Base-by-base conservation (phyloP, 1,140 invertebrate genomes). In the Nilaparvata lugens region DNA sequence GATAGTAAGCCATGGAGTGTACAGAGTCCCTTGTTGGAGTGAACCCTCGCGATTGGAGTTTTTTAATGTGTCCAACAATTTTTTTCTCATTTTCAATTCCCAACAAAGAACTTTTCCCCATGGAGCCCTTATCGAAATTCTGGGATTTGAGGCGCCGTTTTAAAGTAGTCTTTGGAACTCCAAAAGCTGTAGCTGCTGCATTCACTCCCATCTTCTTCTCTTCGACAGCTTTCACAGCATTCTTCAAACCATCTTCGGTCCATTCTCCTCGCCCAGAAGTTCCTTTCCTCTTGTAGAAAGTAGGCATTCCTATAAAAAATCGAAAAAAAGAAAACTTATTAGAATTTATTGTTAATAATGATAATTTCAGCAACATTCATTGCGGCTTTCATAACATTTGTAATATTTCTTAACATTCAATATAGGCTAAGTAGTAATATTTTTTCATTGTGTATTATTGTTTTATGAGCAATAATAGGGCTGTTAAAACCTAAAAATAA, bases 21-120 rank as follows among this genome's bases (percentile, higher is more conserved):
- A 53, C 14, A 28, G 19, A 18, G 21, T n/a, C 21, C 21, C 52
- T 14, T 21, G 14, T n/a, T 21, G 52, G 52, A 28, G 14, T n/a
- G 52, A 53, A 53, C 14, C 52, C 52, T 18, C 13, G 14, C 14
- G 16, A 18, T 28, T 23, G 14, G 25, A 53, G 52, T 23, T 23
- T 53, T 14, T 53, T 53, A n/a, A 53, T 28, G 52, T 24, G 52
- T 14, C 24, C n/a, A 23, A 53, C 52, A n/a, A 53, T 18, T 53
- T 23, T 53, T 28, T n/a, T 23, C 24, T 53, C 21, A 28, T 53
- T 53, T 23, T 53, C 52, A 24, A 19, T 23, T 48, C 45, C 45
- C 45, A 48, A 23, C 16, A 48, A 18, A 19, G 45, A 48, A 23
- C 16, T 18, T 19, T 18, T 18, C 16, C 45, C 45, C 16, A 48